Base-by-base conservation (phyloP, 2,888 invertebrate species). In the Drymonia ruficornis region DNA sequence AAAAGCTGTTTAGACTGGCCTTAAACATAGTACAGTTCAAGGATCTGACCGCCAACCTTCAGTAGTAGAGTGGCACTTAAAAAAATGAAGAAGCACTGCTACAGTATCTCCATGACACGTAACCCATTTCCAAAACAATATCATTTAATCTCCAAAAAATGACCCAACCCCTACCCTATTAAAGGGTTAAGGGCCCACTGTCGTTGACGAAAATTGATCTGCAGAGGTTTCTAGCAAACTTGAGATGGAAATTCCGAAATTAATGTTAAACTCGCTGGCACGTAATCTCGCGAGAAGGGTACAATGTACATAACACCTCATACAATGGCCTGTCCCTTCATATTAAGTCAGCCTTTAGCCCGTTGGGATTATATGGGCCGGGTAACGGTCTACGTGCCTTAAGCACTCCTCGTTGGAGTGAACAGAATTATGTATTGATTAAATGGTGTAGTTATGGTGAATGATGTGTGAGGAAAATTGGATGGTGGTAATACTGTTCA, bases 271-370 rank as follows among this genome's bases (percentile, higher is more conserved):
- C 80, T 81, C 78, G 66, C 70, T 73, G 70, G 74, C 76, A 80
- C 79, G 83, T 85, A 88, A 89, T 87, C 84, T 86, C 69, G 75
- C 65, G 68, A 69, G 66, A 72, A 65, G 80, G 86, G 85, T 81
- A 83, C 80, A 82, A 80, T 78, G 83, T 82, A 78, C 80, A 76
- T 86, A 86, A 79, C 86, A 84, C 83, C 82, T 83, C 79, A 74
- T 86, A 86, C 85, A 84, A 89, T 85, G 64, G 81, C 68, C 70
- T 78, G 85, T 83, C 87, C 89, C 85, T 87, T 80, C 82, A 81
- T 88, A 89, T 87, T 88, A 88, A 83, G 81, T 73, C 74, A 81
- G 78, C 74, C 78, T 78, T 75, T 78, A 72, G 71, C 71, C 61
- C 57, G 56, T 61, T 59, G 70, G 78, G 84, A 84, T 85, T 86